Percentiles rank a stretch among this genome's conserved stretches.
Evolutionary conservation across 2,797 vertebrate species (phyloP).

Genomic region (Artibeus lituratus): DNA sequence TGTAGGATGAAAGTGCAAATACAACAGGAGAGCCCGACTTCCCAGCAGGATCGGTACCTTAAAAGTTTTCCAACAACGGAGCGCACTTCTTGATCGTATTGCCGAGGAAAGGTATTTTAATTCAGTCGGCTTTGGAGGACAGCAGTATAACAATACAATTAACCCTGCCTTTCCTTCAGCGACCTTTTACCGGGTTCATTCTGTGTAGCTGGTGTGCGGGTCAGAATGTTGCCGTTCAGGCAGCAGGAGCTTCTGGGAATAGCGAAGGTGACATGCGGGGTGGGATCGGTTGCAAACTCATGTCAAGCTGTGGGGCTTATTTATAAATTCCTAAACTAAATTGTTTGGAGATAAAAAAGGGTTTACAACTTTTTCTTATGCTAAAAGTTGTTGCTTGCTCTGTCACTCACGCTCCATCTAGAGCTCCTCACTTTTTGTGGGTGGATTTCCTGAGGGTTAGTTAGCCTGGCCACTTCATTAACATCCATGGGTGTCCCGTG

Average conservation of each 20-base stretch:
- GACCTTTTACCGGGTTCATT: background rate
- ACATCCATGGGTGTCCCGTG: background rate
- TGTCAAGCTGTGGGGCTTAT: background rate
- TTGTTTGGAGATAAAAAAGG: background rate
- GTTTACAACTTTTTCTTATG: background rate
- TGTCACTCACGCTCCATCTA: background rate
- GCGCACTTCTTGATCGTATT: background rate
- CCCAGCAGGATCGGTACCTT: background rate
- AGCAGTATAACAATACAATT: background rate
- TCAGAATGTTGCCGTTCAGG: background rate
- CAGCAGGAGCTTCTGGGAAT: background rate
- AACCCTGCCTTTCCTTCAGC: background rate
- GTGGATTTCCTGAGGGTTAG: background rate
- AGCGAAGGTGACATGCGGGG: background rate
- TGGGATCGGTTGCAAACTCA: background rate
- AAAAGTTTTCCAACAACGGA: conserved; percentile 17
- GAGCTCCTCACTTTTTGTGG: background rate
- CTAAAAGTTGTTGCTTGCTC: background rate
- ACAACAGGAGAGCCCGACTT: background rate
- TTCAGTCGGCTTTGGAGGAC: background rate
- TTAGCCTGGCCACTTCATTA: background rate
- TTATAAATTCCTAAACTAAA: background rate
- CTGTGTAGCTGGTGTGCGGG: background rate
- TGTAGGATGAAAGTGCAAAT: background rate
- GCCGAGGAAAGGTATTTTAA: background rate